Evolutionary conservation across 2,797 vertebrate genomes (phyloP), one percentile per base, ranked within the genome.

Genomic region (Falco rusticolus): DNA sequence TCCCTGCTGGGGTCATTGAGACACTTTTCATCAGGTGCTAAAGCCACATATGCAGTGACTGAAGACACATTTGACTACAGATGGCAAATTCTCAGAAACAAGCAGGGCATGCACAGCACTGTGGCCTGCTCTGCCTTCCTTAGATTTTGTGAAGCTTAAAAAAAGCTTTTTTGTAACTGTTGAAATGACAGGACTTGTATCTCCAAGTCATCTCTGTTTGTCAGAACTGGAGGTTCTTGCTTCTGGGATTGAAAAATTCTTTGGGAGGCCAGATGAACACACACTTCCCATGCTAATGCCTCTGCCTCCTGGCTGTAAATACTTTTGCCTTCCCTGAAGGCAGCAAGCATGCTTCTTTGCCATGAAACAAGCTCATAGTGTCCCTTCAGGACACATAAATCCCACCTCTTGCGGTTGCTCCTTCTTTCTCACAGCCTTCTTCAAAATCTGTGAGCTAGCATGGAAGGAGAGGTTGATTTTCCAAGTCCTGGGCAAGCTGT

Each of bases 31-130:
- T 63, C 17, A 48, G 54, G 8, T 77, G 45, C 45, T 57, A 31
- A 90, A 83, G 50, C 14, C 51, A 5, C 26, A 10, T 3, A 5
- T 53, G 31, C 20, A 54, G n/a, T 39, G 26, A 33, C 10, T 20
- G 37, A 86, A 33, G 37, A 8, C 24, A 50, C 34, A 21, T 74
- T 53, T 74, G 45, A 69, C 39, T 60, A 48, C 18, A 70, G 51
- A 28, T 13, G 19, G 9, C 7, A 53, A 82, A 68, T 16, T 5
- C 22, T 66, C 11, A 31, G 33, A 59, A 74, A 69, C 14, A 79
- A 59, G 37, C 0, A 1, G 22, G 72, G 26, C 12, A 13, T 2
- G 1, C 19, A 68, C 13, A 53, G 13, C 18, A 41, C 6, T 56
- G 21, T 66, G 60, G n/a, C n/a, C 45, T 77, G 33, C 37, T 56